Conservation (phyloP, 2,797 vertebrate genomes). For the Anguilla anguilla region DNA sequence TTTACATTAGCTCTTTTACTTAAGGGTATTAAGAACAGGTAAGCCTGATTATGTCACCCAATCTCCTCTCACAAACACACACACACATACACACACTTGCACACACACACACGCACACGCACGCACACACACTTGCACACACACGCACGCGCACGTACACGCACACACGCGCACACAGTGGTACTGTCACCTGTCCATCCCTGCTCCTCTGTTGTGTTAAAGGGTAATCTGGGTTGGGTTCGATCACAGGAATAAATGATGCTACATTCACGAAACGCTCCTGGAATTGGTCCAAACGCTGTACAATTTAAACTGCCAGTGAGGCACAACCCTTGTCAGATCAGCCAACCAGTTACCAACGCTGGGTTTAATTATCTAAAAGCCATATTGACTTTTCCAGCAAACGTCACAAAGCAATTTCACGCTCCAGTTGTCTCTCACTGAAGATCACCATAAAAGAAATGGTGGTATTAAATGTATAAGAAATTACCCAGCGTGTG, state of each 20-base stretch:
- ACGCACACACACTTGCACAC: not conserved
- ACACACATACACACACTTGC: not conserved
- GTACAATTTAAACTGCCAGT: conserved; percentile 44
- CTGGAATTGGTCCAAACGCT: conserved; percentile 24
- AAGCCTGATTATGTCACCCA: not conserved
- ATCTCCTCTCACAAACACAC: not conserved
- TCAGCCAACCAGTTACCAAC: conserved; percentile 41
- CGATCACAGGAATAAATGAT: conserved; percentile 41
- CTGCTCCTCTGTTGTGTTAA: not conserved
- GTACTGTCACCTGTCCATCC: not conserved
- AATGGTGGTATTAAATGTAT: conserved; percentile 42
- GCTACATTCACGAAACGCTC: conserved; percentile 35
- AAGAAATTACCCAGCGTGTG: conserved; percentile 31
- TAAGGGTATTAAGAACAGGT: not conserved
- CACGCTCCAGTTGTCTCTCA: conserved; percentile 57
- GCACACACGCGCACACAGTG: not conserved
- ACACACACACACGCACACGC: not conserved
- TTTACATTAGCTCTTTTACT: not conserved
- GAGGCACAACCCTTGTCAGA: conserved; percentile 41
- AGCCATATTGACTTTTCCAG: conserved; percentile 60
- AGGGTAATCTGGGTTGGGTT: conserved; percentile 34
- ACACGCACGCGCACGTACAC: not conserved
- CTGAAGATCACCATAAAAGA: conserved; percentile 31
- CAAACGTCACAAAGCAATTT: conserved; percentile 63
- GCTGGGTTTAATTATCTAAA: conserved; percentile 46